phyloP scores from a whole-genome alignment of 1,140 invertebrate species.

The Tetraneura akinire region DNA sequence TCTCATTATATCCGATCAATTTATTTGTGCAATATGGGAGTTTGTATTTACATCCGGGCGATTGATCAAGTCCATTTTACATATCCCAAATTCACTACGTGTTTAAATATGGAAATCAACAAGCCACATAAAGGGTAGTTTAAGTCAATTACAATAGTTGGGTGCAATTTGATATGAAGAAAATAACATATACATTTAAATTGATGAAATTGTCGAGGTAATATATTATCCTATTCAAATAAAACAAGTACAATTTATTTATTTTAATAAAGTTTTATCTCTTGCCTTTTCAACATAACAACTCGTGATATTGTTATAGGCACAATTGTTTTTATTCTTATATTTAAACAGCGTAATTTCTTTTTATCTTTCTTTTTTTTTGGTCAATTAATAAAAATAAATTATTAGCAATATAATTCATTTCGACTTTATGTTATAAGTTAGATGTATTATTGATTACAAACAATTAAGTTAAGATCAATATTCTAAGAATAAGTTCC shows the following conservation, averaged over 20 bases:
- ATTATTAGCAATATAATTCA: no score
- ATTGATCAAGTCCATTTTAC: constrained; percentile 1
- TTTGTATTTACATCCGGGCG: neutral
- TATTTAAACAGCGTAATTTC: no score
- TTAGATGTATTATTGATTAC: no score
- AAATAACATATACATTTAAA: neutral
- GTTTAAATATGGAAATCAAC: constrained; percentile 28
- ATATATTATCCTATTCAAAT: neutral
- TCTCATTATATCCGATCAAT: constrained; percentile 21
- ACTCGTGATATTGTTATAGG: no score
- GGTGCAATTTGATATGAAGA: neutral
- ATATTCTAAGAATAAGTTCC: no score
- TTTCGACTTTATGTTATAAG: no score
- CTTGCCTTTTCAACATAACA: no score
- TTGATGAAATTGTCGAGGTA: neutral
- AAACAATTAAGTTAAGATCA: no score
- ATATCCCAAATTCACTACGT: neutral
- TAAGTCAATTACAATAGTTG: neutral
- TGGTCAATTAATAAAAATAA: no score
- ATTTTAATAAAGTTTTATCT: neutral
- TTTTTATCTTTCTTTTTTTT: no score
- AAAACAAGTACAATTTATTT: neutral
- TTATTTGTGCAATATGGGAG: constrained; percentile 16
- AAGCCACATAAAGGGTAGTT: neutral
- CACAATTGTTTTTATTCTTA: no score